These are phyloP conservation scores for Linnaemya vulpina DNA, from an alignment of 2,888 invertebrate genomes.

Conservation along the genomic window DNA sequence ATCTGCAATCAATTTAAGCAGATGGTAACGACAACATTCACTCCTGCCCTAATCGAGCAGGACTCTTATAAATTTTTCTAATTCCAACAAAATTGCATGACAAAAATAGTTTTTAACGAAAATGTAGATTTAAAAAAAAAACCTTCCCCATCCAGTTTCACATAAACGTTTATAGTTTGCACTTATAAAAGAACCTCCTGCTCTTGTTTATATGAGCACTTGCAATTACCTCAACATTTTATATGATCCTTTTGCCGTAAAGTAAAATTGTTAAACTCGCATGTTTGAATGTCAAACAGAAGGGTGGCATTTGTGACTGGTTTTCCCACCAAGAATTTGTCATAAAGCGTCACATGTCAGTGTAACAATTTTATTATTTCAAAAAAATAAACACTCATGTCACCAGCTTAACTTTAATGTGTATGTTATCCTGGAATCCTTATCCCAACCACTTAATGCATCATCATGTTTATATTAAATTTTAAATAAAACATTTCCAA, in stretches of 20 bases:
- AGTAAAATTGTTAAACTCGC: conserved; percentile 2
- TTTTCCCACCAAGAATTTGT: conserved; percentile 21
- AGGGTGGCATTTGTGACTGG: conserved; percentile 44
- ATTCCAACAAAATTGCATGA: too few relatives aligned
- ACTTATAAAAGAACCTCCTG: too few relatives aligned
- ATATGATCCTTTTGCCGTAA: not conserved
- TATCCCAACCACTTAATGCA: not conserved
- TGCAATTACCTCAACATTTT: not conserved
- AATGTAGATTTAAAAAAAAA: too few relatives aligned
- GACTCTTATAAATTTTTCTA: too few relatives aligned
- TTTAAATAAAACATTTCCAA: conserved; percentile 11
- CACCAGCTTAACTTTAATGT: not conserved
- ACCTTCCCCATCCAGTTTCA: too few relatives aligned
- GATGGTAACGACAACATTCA: too few relatives aligned
- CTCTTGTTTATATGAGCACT: not conserved
- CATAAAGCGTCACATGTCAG: conserved; percentile 50
- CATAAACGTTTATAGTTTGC: too few relatives aligned
- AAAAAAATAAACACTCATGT: not conserved
- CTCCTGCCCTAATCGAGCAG: too few relatives aligned
- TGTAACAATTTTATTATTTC: conserved; percentile 33
- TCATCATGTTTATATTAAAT: not conserved
- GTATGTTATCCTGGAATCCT: conserved; percentile 22
- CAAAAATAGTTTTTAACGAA: too few relatives aligned
- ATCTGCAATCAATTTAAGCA: too few relatives aligned
- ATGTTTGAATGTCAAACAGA: conserved; percentile 50